Evolutionary conservation across 2,888 invertebrate species (phyloP), one percentile per base, ranked within the genome.

Genomic region (Rugalucina vietnamica): DNA sequence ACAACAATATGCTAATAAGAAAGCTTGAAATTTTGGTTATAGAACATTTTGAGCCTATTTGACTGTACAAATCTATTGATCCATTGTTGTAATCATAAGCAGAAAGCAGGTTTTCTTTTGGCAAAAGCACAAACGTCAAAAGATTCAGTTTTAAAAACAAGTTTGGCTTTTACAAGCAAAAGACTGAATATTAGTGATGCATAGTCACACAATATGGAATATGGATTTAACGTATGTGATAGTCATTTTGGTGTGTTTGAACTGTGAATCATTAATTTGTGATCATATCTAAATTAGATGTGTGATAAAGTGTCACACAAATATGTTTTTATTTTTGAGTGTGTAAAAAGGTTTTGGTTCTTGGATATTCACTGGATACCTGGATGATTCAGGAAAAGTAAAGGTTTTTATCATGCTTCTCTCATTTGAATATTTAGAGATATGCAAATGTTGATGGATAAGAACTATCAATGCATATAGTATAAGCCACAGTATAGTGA

Each of bases 261-360:
- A 65, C 34, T 29, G 29, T 65, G 34, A 34, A 34, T 34, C 34
- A 65, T 21, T 4, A 34, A 65, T 65, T 65, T 65, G 34, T 65
- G 65, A 65, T 34, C 34, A 29, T 65, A 65, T 65, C 65, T 34
- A 65, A 32, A 34, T 65, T 65, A 65, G 65, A 32, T 65, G 65
- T 65, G 65, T 65, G 65, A 34, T 65, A 65, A 65, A 29, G 34
- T 65, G 65, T 65, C 4, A 34, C 24, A 24, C 34, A 65, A 34
- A 65, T 65, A 34, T 43, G 43, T 43, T 12, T 43, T n/a, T n/a
- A n/a, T n/a, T n/a, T n/a, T n/a, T n/a, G n/a, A 43, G 34, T 34
- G 21, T 65, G 65, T 65, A 34, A 34, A 65, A 65, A 65, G 65
- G n/a, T n/a, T 65, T 65, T 65, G 65, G 32, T 65, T 65, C 32